phyloP scores from a whole-genome alignment of 2,888 invertebrate genomes.

The Himalopsyche kuldschensis region DNA sequence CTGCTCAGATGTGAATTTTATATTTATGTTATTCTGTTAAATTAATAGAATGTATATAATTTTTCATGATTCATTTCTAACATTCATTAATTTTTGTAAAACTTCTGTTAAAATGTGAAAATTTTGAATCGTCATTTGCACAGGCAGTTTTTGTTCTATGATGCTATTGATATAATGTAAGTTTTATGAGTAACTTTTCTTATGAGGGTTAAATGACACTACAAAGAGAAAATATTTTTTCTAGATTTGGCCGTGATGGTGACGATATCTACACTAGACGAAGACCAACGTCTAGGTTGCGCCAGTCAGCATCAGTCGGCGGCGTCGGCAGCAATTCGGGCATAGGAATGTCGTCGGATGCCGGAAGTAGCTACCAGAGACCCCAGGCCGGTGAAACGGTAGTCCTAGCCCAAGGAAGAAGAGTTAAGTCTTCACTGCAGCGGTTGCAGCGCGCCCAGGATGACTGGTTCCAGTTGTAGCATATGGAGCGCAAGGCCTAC shows the following conservation, averaged over 20 bases:
- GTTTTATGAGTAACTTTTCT: too few species aligned
- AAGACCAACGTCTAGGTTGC: slow-evolving; percentile 58
- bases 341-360: slow-evolving; percentile 25
- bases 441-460: slow-evolving; percentile 84
- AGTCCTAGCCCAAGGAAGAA: slow-evolving; percentile 79
- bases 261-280: slow-evolving; percentile 60
- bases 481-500: slow-evolving; percentile 48
- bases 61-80: too few species aligned
- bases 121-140: too few species aligned
- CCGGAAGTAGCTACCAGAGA: slow-evolving; percentile 57
- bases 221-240: slow-evolving; percentile 40
- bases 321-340: slow-evolving; percentile 42
- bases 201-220: too few species aligned
- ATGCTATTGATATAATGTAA: too few species aligned
- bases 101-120: too few species aligned
- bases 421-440: slow-evolving; percentile 78
- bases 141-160: too few species aligned
- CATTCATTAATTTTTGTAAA: too few species aligned
- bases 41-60: too few species aligned
- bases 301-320: slow-evolving; percentile 58
- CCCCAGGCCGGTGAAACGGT: slow-evolving; percentile 52
- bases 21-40: too few species aligned
- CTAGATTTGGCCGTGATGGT: slow-evolving; percentile 60
- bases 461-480: slow-evolving; percentile 91
- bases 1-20: not conserved